Evolutionary conservation across 1,140 invertebrate species (phyloP), one percentile per base, ranked within the genome.

Genomic region (Drosophila teissieri): DNA sequence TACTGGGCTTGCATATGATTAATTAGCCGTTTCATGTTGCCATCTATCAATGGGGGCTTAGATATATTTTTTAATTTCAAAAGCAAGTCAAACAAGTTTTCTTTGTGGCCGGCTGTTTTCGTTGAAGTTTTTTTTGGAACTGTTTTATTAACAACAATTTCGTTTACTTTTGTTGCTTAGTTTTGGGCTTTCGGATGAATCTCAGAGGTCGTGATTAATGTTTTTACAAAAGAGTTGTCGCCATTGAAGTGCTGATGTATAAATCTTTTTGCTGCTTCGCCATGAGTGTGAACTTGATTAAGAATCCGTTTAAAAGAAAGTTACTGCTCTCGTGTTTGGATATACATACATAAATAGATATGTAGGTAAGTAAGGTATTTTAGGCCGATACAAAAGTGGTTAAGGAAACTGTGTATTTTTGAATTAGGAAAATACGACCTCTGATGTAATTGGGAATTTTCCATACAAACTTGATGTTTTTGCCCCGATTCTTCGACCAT

Each of bases 191-290:
- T 74, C 48, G 57, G 4, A 51, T 19, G 36, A 61, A 48, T 27
- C 51, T 68, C 67, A 36, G 34, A 42, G 61, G 31, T 37, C 44
- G 52, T 84, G 84, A 88, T 85, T 86, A 86, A 85, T 85, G 76
- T 58, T 39, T 77, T 83, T 77, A 83, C 84, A 85, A 85, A 85
- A 85, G 67, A 86, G 73, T 85, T 85, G 82, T 85, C 81, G 82
- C 68, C 80, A 75, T 84, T 85, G 58, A 67, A 46, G 72, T 80
- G 61, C 60, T 58, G 51, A 37, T 68, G 74, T 85, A 85, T 84
- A 84, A 85, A 80, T 84, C 80, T 80, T 77, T 46, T 14, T 36
- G 17, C 31, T 51, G 42, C 51, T 69, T 57, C 40, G 63, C 64
- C 67, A 46, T 40, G 67, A 70, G 81, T 85, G 80, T 80, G 73